phyloP scores from a whole-genome alignment of 2,797 vertebrate genomes.

The Clamator glandarius region DNA sequence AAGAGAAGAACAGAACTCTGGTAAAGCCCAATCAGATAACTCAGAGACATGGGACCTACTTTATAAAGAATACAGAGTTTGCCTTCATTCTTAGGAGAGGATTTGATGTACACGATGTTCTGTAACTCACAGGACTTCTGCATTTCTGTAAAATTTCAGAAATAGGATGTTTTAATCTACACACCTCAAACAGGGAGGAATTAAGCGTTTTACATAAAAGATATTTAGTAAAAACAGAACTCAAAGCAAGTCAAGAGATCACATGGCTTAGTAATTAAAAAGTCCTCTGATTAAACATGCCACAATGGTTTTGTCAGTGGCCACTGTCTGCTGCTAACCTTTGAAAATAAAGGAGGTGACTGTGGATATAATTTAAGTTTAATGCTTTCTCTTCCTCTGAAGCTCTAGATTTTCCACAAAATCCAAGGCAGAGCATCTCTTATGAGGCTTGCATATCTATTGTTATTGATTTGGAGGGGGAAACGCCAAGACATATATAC shows the following conservation, averaged over 20 bases:
- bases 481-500: accelerated
- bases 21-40: neutral
- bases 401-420: neutral
- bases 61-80: neutral
- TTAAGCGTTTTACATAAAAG: neutral
- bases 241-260: neutral
- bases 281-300: neutral
- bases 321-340: neutral
- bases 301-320: neutral
- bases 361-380: neutral
- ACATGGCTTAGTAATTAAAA: neutral
- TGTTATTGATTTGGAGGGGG: neutral
- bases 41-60: neutral
- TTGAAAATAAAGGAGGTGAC: neutral
- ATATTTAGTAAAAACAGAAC: neutral
- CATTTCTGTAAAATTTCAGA: neutral
- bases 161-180: neutral
- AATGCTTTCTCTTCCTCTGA: neutral
- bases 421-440: neutral
- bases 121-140: neutral
- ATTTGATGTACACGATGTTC: neutral
- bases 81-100: neutral
- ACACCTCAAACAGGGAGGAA: neutral
- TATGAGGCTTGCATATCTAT: neutral
- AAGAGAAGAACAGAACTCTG: neutral